Evolutionary conservation across 2,888 invertebrate species (phyloP), one percentile per base, ranked within the genome.

Genomic region (Trilocha varians): DNA sequence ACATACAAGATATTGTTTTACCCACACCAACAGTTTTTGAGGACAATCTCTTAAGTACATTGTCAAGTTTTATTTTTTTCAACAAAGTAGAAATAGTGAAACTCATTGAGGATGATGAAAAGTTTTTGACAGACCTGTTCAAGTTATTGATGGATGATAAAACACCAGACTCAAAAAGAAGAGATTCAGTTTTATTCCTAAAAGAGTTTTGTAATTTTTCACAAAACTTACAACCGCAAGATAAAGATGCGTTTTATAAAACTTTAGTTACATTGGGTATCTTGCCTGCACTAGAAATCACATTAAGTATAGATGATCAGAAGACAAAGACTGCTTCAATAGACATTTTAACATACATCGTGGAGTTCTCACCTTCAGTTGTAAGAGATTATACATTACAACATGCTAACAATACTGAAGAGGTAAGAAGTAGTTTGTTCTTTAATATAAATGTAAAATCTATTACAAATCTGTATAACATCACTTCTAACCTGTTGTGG

Each of bases 131-230:
- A 42, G 97, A 98, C 79, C 88, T 99, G 59, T 99, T 99, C 87
- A 91, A 93, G 47, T 91, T 97, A 78, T 89, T 99, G 62, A 96
- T 94, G 55, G 96, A 97, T 74, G 93, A 95, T 62, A 91, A 91
- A 58, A 97, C 97, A 35, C 90, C 93, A 16, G 92, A 96, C 55
- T 77, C 88, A 11, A 95, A 96, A 71, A 89, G 98, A 63, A 89
- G 96, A 65, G 99, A 99, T 80, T 90, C 98, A 68, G 96, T 98
- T 53, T 87, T 98, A 64, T 99, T 99, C 88, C 89, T 99, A 57
- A 99, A 98, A 78, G 99, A 99, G 82, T 98, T 98, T 87, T 99
- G 99, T 87, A 97, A 96, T 79, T 98, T 98, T 88, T 98, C 99
- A 57, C 98, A 99, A 87, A 98, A 97, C 72, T 88, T 99, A 53